Evolutionary conservation across 2,113 vertebrate species (phyloP).

Genomic region (Nibea albiflora): DNA sequence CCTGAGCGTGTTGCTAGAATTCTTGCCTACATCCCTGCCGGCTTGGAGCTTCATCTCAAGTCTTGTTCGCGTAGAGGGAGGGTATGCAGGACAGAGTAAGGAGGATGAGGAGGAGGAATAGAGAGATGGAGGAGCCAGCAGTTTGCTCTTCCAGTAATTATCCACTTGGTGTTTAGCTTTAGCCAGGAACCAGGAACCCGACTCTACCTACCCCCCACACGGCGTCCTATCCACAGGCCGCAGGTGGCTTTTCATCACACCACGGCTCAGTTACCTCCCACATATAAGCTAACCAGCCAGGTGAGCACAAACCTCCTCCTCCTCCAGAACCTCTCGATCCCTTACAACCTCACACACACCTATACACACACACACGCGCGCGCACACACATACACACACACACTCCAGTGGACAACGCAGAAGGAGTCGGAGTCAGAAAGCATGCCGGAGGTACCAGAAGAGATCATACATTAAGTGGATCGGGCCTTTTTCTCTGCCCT

Average conservation of each 20-base stretch:
- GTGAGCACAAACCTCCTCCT: conserved; percentile 67
- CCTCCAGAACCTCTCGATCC: conserved; percentile 31
- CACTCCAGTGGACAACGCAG: conserved; percentile 70
- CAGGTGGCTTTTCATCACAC: conserved; percentile 82
- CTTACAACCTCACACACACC: conserved; percentile 37
- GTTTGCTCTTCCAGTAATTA: conserved; percentile 65
- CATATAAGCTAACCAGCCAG: conserved; percentile 84
- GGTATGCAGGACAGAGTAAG: not conserved
- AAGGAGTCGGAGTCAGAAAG: conserved; percentile 83
- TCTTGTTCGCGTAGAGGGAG: not conserved
- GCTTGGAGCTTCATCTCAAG: not conserved
- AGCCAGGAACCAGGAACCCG: conserved; percentile 82
- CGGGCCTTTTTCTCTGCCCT: conserved; percentile 51
- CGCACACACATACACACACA: conserved; percentile 44
- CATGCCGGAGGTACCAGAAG: conserved; percentile 77
- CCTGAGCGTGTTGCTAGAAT: not conserved
- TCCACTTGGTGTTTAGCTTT: conserved; percentile 71
- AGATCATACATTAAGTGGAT: conserved; percentile 86
- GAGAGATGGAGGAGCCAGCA: conserved; percentile 31
- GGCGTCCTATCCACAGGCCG: conserved; percentile 65
- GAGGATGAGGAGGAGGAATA: not conserved
- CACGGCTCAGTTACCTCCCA: conserved; percentile 82
- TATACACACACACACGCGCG: conserved; percentile 23
- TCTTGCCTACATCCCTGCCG: not conserved
- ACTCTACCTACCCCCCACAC: conserved; percentile 61